These are phyloP conservation scores for Tuta absoluta DNA, from an alignment of 2,888 invertebrate genomes.

Conservation along the genomic window DNA sequence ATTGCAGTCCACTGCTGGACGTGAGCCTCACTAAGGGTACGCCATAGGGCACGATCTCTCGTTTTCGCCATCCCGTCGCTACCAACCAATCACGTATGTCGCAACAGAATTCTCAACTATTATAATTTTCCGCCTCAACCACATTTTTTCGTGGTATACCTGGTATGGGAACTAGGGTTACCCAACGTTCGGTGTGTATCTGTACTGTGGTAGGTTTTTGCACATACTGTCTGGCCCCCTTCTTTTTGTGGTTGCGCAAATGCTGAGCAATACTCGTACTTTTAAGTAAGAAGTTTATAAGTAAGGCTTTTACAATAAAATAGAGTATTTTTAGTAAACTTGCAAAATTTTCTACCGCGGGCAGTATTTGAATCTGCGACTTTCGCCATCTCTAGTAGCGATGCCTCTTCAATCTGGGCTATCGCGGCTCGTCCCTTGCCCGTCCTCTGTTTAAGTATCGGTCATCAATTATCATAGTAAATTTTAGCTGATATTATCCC, in stretches of 20 bases:
- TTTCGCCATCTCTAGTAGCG: too few relatives aligned
- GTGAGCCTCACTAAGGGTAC: too few relatives aligned
- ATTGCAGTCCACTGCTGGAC: too few relatives aligned
- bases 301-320: neutral
- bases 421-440: too few relatives aligned
- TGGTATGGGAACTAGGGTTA: conserved; percentile 15
- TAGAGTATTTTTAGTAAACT: neutral
- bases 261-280: conserved; percentile 13
- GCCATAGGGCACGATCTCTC: too few relatives aligned
- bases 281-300: neutral
- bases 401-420: too few relatives aligned
- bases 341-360: too few relatives aligned
- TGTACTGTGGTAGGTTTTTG: conserved; percentile 24
- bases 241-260: conserved; percentile 13
- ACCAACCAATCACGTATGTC: conserved; percentile 1
- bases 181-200: conserved; percentile 12
- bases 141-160: neutral
- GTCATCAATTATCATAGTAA: too few relatives aligned
- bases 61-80: too few relatives aligned
- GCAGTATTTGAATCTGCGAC: too few relatives aligned
- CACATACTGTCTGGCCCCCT: conserved; percentile 26
- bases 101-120: conserved; percentile 15
- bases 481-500: too few relatives aligned
- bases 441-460: too few relatives aligned
- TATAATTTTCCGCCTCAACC: conserved; percentile 9